Percentiles rank a stretch among this genome's conserved stretches.
Conservation (phyloP, 2,113 vertebrate species). For the Danio rerio region DNA sequence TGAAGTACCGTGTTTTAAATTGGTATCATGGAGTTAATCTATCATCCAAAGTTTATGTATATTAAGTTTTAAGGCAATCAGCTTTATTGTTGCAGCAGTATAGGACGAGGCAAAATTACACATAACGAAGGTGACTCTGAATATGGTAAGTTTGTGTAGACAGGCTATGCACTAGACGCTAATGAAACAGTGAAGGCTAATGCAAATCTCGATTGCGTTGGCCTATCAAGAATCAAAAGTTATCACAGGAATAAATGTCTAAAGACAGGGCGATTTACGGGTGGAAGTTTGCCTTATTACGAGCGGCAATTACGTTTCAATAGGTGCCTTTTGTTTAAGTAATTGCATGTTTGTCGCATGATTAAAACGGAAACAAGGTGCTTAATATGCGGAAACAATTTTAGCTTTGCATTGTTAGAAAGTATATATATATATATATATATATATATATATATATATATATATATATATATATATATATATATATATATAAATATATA, state of each 20-base stretch:
- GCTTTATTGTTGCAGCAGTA: background rate
- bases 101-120: background rate
- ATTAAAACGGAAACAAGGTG: conserved; percentile 33
- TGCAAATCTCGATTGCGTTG: background rate
- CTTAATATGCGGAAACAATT: conserved; percentile 31
- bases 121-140: background rate
- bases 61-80: background rate
- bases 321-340: conserved; percentile 20
- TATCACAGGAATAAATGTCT: conserved; percentile 15
- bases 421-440: background rate
- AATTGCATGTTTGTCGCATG: conserved; percentile 36
- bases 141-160: background rate
- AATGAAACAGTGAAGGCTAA: background rate
- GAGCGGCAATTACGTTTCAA: conserved; percentile 3
- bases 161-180: too few species aligned
- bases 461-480: too few species aligned
- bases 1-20: background rate
- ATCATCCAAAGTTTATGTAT: background rate
- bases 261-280: background rate
- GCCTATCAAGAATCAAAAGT: background rate
- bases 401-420: background rate
- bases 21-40: background rate
- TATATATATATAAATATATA: too few species aligned
- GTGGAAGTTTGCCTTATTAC: conserved; percentile 23
- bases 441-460: too few species aligned